Percentiles rank a stretch among this genome's conserved stretches.
Conservation (phyloP, 2,888 invertebrate genomes). For the Teinopalpus imperialis region DNA sequence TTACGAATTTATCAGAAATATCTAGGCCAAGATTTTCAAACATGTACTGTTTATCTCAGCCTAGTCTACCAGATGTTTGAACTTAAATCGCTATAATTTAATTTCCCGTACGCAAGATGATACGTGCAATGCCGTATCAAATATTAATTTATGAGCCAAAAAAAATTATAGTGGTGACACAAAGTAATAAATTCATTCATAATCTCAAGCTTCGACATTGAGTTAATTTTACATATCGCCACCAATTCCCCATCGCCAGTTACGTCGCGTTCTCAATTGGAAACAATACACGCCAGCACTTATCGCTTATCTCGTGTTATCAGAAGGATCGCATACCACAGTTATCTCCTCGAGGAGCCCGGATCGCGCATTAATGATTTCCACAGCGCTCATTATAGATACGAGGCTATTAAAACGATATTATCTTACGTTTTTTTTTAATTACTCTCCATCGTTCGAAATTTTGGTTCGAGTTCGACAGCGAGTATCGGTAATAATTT, state of each 20-base stretch:
- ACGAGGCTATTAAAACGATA: constrained; percentile 49
- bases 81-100: too few species aligned
- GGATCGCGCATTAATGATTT: constrained; percentile 63
- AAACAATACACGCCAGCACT: constrained; percentile 61
- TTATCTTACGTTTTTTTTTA: constrained; percentile 49
- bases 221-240: constrained; percentile 1
- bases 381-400: constrained; percentile 64
- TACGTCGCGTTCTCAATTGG: constrained; percentile 56
- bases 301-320: constrained; percentile 64
- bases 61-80: too few species aligned
- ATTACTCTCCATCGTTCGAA: constrained; percentile 35
- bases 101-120: too few species aligned
- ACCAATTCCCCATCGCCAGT: constrained; percentile 15
- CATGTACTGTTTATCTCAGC: too few species aligned
- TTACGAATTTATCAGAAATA: too few species aligned
- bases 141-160: too few species aligned
- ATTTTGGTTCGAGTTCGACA: background rate
- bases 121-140: too few species aligned
- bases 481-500: background rate
- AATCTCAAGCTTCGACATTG: too few species aligned
- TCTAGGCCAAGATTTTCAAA: too few species aligned
- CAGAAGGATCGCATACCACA: constrained; percentile 64
- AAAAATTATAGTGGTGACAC: too few species aligned
- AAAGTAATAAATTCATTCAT: too few species aligned
- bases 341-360: constrained; percentile 57